Evolutionary conservation across 2,797 vertebrate genomes (phyloP).

Genomic region (Myiotriccus ornatus): DNA sequence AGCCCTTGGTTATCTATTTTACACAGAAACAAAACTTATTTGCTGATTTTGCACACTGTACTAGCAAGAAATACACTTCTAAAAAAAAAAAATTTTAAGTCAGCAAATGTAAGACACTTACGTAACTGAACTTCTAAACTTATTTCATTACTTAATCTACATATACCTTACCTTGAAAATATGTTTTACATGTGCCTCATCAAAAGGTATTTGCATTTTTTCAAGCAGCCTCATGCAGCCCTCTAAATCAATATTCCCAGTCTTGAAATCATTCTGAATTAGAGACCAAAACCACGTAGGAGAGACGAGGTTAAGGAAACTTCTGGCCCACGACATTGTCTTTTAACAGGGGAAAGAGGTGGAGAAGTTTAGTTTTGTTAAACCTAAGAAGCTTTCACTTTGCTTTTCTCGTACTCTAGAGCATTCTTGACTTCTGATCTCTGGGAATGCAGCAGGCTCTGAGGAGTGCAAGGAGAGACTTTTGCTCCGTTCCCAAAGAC

Average conservation of each 20-base stretch:
- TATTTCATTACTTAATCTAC: neutral
- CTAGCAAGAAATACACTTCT: neutral
- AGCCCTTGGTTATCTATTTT: neutral
- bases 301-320: slow-evolving; percentile 68
- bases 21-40: neutral
- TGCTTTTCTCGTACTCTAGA: neutral
- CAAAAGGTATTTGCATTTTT: slow-evolving; percentile 67
- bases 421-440: neutral
- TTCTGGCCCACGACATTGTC: neutral
- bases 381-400: neutral
- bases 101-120: neutral
- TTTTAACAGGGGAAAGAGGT: neutral
- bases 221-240: slow-evolving; percentile 61
- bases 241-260: slow-evolving; percentile 62
- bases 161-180: slow-evolving; percentile 74
- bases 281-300: slow-evolving; percentile 72
- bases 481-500: neutral
- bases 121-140: neutral
- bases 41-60: neutral
- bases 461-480: neutral
- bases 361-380: neutral
- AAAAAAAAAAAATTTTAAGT: neutral
- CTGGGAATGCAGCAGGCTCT: neutral
- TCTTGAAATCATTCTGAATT: slow-evolving; percentile 70
- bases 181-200: slow-evolving; percentile 60